A percentile compares a stretch with the other conserved stretches of the same genome.
phyloP scores from a whole-genome alignment of 2,888 invertebrate genomes.

The Biston stratarius region DNA sequence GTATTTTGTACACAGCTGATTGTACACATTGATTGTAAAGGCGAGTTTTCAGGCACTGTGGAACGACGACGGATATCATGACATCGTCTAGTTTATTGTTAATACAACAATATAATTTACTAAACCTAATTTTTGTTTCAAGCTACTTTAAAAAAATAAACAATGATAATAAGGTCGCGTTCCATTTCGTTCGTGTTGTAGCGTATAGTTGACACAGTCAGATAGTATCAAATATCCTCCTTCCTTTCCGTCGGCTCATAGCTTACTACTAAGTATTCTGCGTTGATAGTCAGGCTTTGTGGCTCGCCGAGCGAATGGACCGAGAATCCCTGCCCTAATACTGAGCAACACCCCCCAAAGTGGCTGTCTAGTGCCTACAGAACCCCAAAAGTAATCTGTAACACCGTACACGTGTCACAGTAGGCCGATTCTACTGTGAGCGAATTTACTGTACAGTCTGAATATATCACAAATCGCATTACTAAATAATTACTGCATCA shows the following conservation, averaged over 20 bases:
- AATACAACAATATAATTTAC: no score
- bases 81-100: no score
- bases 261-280: slow-evolving; percentile 9
- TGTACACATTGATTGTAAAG: no score
- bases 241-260: slow-evolving; percentile 65
- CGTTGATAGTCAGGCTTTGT: slow-evolving; percentile 67
- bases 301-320: slow-evolving; percentile 73
- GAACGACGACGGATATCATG: no score
- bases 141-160: no score
- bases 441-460: not conserved
- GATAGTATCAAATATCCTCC: not conserved
- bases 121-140: no score
- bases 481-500: no score
- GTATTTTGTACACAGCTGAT: no score
- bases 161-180: no score
- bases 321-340: slow-evolving; percentile 71
- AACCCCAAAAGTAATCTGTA: slow-evolving; percentile 4
- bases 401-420: slow-evolving; percentile 6
- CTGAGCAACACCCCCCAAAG: slow-evolving; percentile 65
- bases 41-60: no score
- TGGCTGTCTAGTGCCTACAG: slow-evolving; percentile 46
- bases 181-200: no score
- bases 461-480: no score
- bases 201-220: not conserved
- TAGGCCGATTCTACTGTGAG: not conserved